Conservation (phyloP, 2,113 vertebrate species). For the Pycnonotus jocosus region DNA sequence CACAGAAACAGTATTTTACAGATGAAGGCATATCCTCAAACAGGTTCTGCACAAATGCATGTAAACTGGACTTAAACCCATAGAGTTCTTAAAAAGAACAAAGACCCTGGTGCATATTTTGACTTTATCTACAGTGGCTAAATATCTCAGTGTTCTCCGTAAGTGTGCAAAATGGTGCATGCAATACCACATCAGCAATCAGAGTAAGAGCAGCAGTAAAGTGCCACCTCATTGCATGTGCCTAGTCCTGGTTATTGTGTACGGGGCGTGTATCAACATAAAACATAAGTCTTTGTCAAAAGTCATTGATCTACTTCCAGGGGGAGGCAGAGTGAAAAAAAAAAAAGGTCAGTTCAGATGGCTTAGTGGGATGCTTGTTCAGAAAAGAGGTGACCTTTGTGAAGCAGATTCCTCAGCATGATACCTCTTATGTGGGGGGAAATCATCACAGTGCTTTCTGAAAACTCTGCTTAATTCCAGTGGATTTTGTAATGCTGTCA, state of each 20-base stretch:
- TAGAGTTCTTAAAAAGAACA: constrained; percentile 19
- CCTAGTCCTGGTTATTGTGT: not conserved
- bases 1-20: constrained; percentile 52
- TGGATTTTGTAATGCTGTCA: not conserved
- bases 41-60: constrained; percentile 38
- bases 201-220: constrained; percentile 32
- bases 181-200: constrained; percentile 45
- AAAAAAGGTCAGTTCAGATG: not conserved
- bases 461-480: not conserved
- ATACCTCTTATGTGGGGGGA: not conserved
- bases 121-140: constrained; percentile 51
- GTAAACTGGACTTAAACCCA: constrained; percentile 51
- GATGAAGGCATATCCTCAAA: constrained; percentile 13
- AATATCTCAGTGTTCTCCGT: not conserved
- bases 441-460: not conserved
- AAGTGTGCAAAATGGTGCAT: constrained; percentile 65
- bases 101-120: not conserved
- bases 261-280: not conserved
- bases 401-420: not conserved
- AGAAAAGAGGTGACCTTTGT: not conserved
- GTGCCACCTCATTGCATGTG: constrained; percentile 34
- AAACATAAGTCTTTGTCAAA: not conserved
- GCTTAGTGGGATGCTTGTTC: not conserved
- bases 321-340: not conserved
- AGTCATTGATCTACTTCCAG: not conserved